Conservation (phyloP, 2,797 vertebrate genomes). For the Avahi laniger region DNA sequence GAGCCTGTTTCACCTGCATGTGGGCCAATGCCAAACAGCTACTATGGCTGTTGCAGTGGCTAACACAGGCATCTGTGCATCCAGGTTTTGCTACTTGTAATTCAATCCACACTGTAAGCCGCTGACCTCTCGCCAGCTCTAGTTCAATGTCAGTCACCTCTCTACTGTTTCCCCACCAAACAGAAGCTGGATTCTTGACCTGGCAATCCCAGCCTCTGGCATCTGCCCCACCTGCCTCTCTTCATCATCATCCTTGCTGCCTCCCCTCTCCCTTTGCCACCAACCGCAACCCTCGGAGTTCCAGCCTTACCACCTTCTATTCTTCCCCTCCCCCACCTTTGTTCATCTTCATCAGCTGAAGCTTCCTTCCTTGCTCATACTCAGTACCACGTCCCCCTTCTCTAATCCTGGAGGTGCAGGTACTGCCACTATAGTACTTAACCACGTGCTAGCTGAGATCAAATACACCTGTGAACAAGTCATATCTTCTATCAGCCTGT, state of each 20-base stretch:
- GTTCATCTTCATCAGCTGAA: neutral
- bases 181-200: neutral
- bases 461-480: neutral
- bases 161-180: neutral
- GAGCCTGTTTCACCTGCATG: neutral
- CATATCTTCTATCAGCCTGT: neutral
- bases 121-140: neutral
- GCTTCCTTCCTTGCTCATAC: neutral
- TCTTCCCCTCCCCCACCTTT: neutral
- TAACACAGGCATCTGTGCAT: neutral
- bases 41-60: accelerated
- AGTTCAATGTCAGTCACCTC: neutral
- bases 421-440: neutral
- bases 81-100: neutral
- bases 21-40: neutral
- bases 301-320: neutral
- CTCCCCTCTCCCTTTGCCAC: neutral
- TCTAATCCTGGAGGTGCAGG: neutral
- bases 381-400: neutral
- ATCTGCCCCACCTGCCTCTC: neutral
- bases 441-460: neutral
- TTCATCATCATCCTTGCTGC: neutral
- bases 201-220: neutral
- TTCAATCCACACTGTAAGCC: neutral
- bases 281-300: neutral